Conservation (phyloP, 2,797 vertebrate species). For the Halcyon leucocephala region DNA sequence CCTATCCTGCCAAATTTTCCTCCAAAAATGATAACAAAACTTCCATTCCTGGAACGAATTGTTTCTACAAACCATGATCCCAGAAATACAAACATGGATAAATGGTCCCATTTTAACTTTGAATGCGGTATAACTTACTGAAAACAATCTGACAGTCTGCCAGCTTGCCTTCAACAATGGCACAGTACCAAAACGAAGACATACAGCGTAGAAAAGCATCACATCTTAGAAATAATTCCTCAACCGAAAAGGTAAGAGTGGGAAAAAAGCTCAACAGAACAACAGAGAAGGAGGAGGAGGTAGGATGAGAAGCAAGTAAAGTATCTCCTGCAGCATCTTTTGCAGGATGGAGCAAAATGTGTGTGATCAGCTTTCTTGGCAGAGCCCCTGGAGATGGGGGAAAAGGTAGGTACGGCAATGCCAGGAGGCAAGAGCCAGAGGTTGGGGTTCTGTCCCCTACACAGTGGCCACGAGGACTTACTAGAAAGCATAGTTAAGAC, state of each 20-base stretch:
- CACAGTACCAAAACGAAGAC: slow-evolving; percentile 50
- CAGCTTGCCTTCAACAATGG: slow-evolving; percentile 66
- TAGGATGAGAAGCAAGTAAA: fast-evolving
- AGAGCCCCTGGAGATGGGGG: not conserved
- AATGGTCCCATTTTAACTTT: slow-evolving; percentile 67
- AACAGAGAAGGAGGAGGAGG: not conserved
- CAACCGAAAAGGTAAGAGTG: slow-evolving; percentile 9
- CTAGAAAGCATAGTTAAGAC: not conserved
- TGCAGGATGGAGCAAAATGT: not conserved
- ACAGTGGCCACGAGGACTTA: fast-evolving
- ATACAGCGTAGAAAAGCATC: not conserved
- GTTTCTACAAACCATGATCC: slow-evolving; percentile 67
- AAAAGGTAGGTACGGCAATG: fast-evolving
- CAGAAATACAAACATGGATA: slow-evolving; percentile 71
- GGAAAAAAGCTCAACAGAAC: not conserved
- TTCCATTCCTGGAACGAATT: slow-evolving; percentile 66
- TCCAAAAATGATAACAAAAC: slow-evolving; percentile 61
- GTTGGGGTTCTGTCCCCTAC: not conserved
- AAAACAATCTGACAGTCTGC: slow-evolving; percentile 71
- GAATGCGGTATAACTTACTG: slow-evolving; percentile 57
- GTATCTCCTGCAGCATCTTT: not conserved
- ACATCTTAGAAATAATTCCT: slow-evolving; percentile 16
- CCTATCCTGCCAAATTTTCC: slow-evolving; percentile 43
- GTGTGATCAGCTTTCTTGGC: not conserved
- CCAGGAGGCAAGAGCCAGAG: not conserved